A percentile compares a stretch with the other conserved stretches of the same genome.
phyloP scores from a whole-genome alignment of 2,888 invertebrate species.

The Ypsolopha sequella region DNA sequence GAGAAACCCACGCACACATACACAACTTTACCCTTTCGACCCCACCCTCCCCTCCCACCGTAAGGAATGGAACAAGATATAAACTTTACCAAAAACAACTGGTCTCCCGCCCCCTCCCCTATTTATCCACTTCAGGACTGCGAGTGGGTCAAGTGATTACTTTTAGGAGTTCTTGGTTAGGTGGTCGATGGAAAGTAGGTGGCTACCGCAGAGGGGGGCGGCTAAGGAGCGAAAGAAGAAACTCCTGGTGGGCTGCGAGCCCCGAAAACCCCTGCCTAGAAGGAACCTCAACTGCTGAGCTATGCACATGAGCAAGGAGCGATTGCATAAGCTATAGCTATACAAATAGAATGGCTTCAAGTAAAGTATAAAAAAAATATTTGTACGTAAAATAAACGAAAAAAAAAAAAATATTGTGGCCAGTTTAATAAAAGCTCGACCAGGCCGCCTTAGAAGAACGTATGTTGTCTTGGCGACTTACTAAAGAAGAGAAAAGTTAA shows the following conservation, averaged over 20 bases:
- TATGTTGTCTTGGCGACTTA: too few species aligned
- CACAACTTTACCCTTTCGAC: constrained; percentile 11
- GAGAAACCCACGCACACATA: constrained; percentile 41
- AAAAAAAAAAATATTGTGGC: too few species aligned
- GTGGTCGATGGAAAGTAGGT: constrained; percentile 25
- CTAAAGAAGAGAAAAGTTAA: too few species aligned
- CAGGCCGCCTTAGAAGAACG: too few species aligned
- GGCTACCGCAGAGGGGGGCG: constrained; percentile 16
- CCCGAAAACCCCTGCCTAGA: constrained; percentile 24
- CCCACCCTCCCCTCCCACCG: constrained; percentile 30
- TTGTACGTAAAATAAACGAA: too few species aligned
- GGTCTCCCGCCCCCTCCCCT: constrained; percentile 23
- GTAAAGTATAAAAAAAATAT: too few species aligned
- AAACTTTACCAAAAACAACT: constrained; percentile 23
- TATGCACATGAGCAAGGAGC: too few species aligned
- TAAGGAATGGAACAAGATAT: constrained; percentile 44
- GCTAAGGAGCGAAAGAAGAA: constrained; percentile 63
- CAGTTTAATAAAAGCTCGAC: too few species aligned
- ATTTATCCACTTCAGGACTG: background rate
- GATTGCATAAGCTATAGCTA: too few species aligned
- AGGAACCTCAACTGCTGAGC: constrained; percentile 22
- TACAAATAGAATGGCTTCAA: too few species aligned
- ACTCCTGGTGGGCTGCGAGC: constrained; percentile 27
- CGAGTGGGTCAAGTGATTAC: constrained; percentile 17
- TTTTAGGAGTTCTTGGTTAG: constrained; percentile 33